Percentiles rank a stretch among this genome's conserved stretches.
phyloP scores from a whole-genome alignment of 1,140 invertebrate genomes.

The Oreohelix idahoensis region DNA sequence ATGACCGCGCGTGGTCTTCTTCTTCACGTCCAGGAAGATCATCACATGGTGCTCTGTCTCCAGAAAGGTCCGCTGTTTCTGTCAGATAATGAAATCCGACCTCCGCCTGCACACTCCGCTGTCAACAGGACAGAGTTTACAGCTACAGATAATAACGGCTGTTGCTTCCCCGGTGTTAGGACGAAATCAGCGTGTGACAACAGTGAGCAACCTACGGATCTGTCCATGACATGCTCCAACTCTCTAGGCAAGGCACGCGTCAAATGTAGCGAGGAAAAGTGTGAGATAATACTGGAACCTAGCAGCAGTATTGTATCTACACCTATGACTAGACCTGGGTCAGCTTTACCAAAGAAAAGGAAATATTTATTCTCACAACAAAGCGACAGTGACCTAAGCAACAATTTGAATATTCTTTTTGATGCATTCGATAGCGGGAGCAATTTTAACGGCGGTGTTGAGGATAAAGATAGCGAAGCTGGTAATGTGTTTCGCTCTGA shows the following conservation, averaged over 20 bases:
- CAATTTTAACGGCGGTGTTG: background rate
- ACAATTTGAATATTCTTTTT: background rate
- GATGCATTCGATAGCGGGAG: no score
- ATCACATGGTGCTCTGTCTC: slow-evolving; percentile 62
- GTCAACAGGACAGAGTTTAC: background rate
- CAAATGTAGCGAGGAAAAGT: slow-evolving; percentile 6
- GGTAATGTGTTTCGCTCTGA: background rate
- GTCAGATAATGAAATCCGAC: background rate
- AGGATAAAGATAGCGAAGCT: no score
- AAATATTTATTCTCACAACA: background rate
- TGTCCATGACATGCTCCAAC: slow-evolving; percentile 16
- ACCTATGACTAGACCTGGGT: background rate
- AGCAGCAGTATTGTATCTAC: background rate
- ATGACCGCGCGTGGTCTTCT: slow-evolving; percentile 64
- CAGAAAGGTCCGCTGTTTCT: slow-evolving; percentile 46
- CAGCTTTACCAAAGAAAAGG: slow-evolving; percentile 13
- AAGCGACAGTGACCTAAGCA: background rate
- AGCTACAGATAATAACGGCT: background rate
- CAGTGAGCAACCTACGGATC: slow-evolving; percentile 14
- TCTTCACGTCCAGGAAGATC: slow-evolving; percentile 62
- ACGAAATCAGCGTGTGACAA: background rate
- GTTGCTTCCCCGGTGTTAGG: background rate
- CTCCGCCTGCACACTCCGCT: slow-evolving; percentile 9
- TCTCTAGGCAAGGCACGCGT: background rate
- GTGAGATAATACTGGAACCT: background rate